A percentile compares a stretch with the other conserved stretches of the same genome.
Evolutionary conservation across 2,797 vertebrate species (phyloP).

Genomic region (Pseudochirops corinnae): DNA sequence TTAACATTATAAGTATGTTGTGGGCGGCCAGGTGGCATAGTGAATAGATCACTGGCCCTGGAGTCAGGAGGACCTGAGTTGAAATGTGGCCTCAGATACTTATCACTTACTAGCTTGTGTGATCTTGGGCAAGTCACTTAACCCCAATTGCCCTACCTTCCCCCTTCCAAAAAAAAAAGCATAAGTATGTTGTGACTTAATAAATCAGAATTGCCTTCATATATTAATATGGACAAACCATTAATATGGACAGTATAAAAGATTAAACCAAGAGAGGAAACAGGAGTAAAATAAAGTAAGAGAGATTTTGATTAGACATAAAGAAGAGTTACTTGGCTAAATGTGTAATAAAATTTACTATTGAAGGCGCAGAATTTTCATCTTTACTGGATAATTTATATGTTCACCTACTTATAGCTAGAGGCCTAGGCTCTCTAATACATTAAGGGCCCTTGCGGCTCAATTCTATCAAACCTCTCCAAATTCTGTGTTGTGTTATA

Average conservation of each 20-base stretch:
- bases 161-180: no score
- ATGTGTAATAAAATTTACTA: not conserved
- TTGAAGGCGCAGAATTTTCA: not conserved
- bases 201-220: not conserved
- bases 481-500: slow-evolving; percentile 1
- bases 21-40: no score
- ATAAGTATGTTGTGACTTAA: not conserved
- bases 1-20: not conserved
- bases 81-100: no score
- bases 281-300: not conserved
- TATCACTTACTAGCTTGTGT: no score
- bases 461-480: not conserved
- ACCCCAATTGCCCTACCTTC: no score
- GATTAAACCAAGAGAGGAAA: slow-evolving; percentile 24
- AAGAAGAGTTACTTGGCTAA: not conserved
- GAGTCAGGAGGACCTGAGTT: no score
- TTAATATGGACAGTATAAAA: not conserved
- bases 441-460: not conserved
- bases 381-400: slow-evolving; percentile 2
- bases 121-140: no score
- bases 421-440: not conserved
- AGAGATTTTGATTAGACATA: not conserved
- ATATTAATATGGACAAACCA: not conserved
- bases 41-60: no score
- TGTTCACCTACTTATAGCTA: slow-evolving; percentile 5